Evolutionary conservation across 2,797 vertebrate genomes (phyloP).

Genomic region (Melanotaenia nigrans): DNA sequence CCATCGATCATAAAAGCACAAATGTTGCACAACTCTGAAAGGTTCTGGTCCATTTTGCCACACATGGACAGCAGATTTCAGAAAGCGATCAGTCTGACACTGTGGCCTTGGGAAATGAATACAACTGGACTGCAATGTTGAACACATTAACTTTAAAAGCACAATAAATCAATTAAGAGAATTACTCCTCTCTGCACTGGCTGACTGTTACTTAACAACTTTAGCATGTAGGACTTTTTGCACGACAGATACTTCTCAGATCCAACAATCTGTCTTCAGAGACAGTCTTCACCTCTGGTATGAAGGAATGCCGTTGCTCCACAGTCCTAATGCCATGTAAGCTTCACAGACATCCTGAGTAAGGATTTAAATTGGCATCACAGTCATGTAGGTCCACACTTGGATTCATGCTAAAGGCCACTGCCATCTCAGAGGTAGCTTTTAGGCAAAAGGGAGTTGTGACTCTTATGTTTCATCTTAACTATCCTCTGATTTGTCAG

Average conservation of each 20-base stretch:
- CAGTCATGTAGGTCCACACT: conserved; percentile 14
- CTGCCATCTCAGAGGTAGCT: conserved; percentile 8
- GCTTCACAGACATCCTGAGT: conserved; percentile 9
- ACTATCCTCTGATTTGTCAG: conserved; percentile 63
- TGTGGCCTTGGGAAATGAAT: neutral
- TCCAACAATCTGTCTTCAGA: neutral
- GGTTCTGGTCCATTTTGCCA: neutral
- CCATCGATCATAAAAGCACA: neutral
- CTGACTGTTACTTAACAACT: neutral
- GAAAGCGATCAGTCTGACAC: neutral
- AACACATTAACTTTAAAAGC: neutral
- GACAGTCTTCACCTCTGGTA: neutral
- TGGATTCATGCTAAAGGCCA: conserved; percentile 38
- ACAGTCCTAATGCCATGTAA: conserved; percentile 15
- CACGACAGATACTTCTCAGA: neutral
- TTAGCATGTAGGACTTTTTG: neutral
- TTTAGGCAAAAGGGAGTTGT: conserved; percentile 1
- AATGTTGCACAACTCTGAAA: neutral
- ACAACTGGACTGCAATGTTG: neutral
- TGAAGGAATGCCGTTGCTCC: neutral
- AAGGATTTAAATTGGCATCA: conserved; percentile 33
- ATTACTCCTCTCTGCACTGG: neutral
- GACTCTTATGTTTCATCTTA: conserved; percentile 49
- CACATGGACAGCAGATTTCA: neutral
- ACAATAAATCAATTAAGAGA: neutral